Percentiles rank a stretch among this genome's conserved stretches.
Conservation (phyloP, 2,113 vertebrate genomes). For the Dryoscopus gambensis region DNA sequence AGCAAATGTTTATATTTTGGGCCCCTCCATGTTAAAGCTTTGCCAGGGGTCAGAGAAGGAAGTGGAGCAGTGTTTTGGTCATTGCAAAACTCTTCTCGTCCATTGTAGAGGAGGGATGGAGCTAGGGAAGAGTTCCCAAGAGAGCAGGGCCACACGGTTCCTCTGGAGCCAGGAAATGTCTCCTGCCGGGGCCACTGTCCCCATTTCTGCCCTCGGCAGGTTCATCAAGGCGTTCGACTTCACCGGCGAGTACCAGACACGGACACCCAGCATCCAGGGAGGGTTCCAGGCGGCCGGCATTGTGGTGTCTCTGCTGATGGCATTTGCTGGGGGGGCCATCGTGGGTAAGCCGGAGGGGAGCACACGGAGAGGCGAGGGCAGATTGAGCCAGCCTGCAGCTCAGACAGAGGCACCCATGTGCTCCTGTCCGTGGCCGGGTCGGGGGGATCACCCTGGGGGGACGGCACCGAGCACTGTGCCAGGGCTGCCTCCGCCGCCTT, state of each 20-base stretch:
- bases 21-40: not conserved
- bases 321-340: slow-evolving; percentile 81
- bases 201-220: slow-evolving; percentile 60
- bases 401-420: fast-evolving
- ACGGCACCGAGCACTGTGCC: fast-evolving
- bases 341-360: slow-evolving; percentile 80
- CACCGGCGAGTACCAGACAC: not conserved
- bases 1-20: not conserved
- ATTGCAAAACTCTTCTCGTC: not conserved
- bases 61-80: not conserved
- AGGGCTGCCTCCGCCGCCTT: not conserved
- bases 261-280: slow-evolving; percentile 75
- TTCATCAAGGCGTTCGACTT: slow-evolving; percentile 75
- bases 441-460: fast-evolving
- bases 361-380: not conserved
- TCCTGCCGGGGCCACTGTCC: not conserved
- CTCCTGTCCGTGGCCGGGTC: not conserved
- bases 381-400: not conserved
- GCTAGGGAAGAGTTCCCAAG: not conserved
- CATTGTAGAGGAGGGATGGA: not conserved
- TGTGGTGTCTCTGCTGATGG: slow-evolving; percentile 84
- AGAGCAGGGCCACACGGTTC: not conserved
- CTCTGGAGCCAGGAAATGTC: not conserved
- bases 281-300: slow-evolving; percentile 86
- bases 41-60: not conserved